Conservation (phyloP, 2,888 invertebrate species). For the Baronia brevicornis region DNA sequence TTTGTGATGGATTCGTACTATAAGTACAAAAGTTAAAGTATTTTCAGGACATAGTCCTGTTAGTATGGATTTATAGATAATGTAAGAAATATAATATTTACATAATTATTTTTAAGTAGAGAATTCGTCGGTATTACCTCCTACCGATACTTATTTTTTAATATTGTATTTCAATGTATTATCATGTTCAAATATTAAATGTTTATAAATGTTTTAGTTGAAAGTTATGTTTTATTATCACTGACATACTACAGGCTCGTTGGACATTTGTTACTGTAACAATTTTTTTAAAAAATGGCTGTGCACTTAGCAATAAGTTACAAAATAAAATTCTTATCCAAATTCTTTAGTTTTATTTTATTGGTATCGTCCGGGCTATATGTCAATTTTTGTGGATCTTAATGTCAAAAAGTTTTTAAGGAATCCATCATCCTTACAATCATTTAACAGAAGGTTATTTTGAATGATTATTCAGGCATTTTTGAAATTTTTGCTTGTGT, state of each 20-base stretch:
- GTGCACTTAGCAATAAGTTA: slow-evolving; percentile 62
- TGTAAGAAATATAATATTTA: slow-evolving; percentile 11
- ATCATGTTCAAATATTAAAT: slow-evolving; percentile 13
- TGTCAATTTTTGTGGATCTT: neutral
- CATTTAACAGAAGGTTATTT: too few relatives aligned
- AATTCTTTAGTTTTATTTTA: slow-evolving; percentile 1
- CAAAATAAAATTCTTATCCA: slow-evolving; percentile 25
- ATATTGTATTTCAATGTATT: slow-evolving; percentile 11
- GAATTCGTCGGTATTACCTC: neutral
- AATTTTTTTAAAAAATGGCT: slow-evolving; percentile 52
- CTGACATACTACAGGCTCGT: too few relatives aligned
- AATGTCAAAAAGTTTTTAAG: too few relatives aligned
- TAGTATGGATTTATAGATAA: slow-evolving; percentile 9
- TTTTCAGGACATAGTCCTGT: slow-evolving; percentile 41
- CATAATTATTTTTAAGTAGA: slow-evolving; percentile 1
- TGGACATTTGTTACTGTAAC: too few relatives aligned
- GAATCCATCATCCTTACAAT: too few relatives aligned
- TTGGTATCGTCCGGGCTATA: neutral
- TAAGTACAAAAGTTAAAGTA: slow-evolving; percentile 50
- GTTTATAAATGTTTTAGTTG: too few relatives aligned
- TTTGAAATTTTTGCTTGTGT: too few relatives aligned
- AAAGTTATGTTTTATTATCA: too few relatives aligned
- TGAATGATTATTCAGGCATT: too few relatives aligned
- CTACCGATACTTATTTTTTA: too few relatives aligned
- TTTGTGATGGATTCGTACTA: slow-evolving; percentile 40